A percentile compares a stretch with the other conserved stretches of the same genome.
Evolutionary conservation across 2,888 invertebrate species (phyloP).

Genomic region (Lithophane leautieri): DNA sequence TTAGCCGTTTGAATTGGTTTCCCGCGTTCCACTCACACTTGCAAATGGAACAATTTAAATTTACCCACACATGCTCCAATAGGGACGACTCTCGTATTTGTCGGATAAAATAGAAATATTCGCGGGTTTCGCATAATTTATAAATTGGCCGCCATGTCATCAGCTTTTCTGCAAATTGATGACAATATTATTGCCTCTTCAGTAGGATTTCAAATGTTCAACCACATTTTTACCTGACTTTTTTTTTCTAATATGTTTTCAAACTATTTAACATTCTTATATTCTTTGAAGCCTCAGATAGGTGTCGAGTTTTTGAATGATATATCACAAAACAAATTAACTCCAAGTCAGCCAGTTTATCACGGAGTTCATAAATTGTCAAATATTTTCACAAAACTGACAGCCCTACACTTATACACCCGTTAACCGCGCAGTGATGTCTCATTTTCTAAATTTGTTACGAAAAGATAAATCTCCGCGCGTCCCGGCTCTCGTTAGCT

Average conservation of each 20-base stretch:
- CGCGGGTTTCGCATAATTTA: neutral
- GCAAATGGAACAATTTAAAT: slow-evolving; percentile 72
- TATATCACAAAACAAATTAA: slow-evolving; percentile 52
- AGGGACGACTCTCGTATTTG: slow-evolving; percentile 54
- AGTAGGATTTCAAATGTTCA: slow-evolving; percentile 1
- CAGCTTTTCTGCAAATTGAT: slow-evolving; percentile 15
- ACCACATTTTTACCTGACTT: neutral
- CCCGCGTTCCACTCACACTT: slow-evolving; percentile 76
- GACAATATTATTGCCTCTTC: slow-evolving; percentile 8
- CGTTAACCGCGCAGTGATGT: slow-evolving; percentile 82
- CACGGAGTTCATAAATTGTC: slow-evolving; percentile 46
- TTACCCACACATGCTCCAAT: slow-evolving; percentile 67
- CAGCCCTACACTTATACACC: slow-evolving; percentile 66
- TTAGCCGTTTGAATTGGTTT: slow-evolving; percentile 86
- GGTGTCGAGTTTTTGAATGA: slow-evolving; percentile 36
- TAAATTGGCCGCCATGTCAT: slow-evolving; percentile 21
- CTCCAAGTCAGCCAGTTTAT: slow-evolving; percentile 37
- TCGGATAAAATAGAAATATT: slow-evolving; percentile 2
- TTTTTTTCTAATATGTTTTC: neutral
- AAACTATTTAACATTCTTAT: neutral
- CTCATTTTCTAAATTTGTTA: slow-evolving; percentile 90
- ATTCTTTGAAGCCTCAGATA: slow-evolving; percentile 8
- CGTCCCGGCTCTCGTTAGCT: slow-evolving; percentile 87
- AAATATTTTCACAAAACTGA: slow-evolving; percentile 52
- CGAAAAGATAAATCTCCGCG: slow-evolving; percentile 88